These are phyloP conservation scores for Stegodyphus mimosarum DNA, from an alignment of 1,140 invertebrate genomes.

Conservation along the genomic window DNA sequence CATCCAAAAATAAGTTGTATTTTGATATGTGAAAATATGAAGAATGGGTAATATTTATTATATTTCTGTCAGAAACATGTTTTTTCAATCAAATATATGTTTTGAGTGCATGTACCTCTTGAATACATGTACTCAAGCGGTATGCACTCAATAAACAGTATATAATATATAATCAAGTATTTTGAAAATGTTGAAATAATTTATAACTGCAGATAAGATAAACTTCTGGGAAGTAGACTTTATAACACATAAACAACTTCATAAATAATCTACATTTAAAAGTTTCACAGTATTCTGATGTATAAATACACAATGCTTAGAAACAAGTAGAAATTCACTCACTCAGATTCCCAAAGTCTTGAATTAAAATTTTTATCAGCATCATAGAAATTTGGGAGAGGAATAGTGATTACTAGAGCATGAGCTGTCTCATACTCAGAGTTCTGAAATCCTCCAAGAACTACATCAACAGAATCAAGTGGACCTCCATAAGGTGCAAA, in stretches of 20 bases:
- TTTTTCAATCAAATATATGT: no score
- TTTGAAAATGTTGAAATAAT: no score
- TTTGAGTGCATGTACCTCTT: no score
- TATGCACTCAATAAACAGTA: no score
- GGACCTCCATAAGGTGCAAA: constrained; percentile 89
- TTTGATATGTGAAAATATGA: no score
- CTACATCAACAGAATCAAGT: constrained; percentile 85
- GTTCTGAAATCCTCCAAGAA: constrained; percentile 88
- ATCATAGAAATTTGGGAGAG: constrained; percentile 89
- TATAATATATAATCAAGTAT: no score
- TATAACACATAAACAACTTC: background rate
- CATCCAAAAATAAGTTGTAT: no score
- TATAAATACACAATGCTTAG: background rate
- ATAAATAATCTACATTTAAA: background rate
- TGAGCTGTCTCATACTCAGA: constrained; percentile 82
- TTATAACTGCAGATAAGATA: no score
- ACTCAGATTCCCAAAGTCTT: constrained; percentile 89
- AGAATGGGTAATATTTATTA: no score
- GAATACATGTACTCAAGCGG: no score
- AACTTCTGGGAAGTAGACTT: no score
- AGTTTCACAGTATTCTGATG: background rate
- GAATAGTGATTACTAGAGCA: constrained; percentile 88
- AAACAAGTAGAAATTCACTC: constrained; percentile 58
- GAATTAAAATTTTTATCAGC: constrained; percentile 78
- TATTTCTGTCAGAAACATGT: no score